Evolutionary conservation across 2,113 vertebrate genomes (phyloP).

Genomic region (Xiphias gladius): DNA sequence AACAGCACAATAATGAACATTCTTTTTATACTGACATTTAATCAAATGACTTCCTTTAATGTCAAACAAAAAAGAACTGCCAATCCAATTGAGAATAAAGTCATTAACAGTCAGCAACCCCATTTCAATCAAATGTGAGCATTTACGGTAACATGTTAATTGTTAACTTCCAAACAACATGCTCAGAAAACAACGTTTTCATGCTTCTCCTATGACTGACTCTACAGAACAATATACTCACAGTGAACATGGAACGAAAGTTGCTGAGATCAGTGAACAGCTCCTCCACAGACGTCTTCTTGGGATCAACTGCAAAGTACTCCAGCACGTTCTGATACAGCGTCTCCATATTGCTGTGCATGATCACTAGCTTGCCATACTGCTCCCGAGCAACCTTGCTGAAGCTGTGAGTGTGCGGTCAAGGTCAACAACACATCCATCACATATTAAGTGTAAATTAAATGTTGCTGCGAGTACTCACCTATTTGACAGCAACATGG

Average conservation of each 20-base stretch:
- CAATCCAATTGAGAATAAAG: neutral
- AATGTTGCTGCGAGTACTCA: neutral
- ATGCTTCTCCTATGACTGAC: neutral
- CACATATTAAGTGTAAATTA: slow-evolving; percentile 7
- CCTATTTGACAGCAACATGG: neutral
- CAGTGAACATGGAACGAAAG: slow-evolving; percentile 93
- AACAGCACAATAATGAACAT: neutral
- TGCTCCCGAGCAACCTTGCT: slow-evolving; percentile 88
- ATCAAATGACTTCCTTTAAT: neutral
- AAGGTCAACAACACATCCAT: slow-evolving; percentile 79
- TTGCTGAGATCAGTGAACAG: slow-evolving; percentile 95
- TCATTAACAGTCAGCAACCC: neutral
- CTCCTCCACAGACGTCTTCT: slow-evolving; percentile 96
- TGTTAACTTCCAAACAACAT: neutral
- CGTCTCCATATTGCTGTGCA: slow-evolving; percentile 92
- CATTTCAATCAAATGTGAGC: neutral
- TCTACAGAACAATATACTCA: slow-evolving; percentile 70
- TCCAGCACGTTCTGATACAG: slow-evolving; percentile 89
- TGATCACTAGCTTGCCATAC: slow-evolving; percentile 88
- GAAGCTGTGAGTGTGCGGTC: slow-evolving; percentile 90
- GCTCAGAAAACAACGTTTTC: neutral
- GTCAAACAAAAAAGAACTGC: neutral
- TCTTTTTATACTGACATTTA: neutral
- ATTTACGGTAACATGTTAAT: neutral
- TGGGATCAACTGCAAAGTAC: slow-evolving; percentile 92